Percentiles rank a stretch among this genome's conserved stretches.
Conservation (phyloP, 2,113 vertebrate genomes). For the Pipa parva region DNA sequence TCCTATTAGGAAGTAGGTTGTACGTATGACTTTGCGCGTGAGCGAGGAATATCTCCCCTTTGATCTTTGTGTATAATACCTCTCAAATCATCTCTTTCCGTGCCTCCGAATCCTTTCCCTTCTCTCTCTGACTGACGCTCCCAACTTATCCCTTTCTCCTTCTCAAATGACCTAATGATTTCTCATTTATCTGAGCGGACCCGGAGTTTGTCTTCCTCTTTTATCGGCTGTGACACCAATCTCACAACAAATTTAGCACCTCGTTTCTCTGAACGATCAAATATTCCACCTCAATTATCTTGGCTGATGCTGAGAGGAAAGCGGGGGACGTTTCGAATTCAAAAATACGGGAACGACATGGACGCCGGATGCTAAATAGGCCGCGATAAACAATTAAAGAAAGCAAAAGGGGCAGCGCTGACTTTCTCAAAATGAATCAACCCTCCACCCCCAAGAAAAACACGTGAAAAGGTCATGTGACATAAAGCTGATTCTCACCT, state of each 20-base stretch:
- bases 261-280: constrained; percentile 55
- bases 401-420: too few species aligned
- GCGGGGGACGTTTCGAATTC: constrained; percentile 37
- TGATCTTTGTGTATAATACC: constrained; percentile 42
- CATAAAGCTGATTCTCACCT: too few species aligned
- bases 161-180: constrained; percentile 67
- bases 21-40: background rate
- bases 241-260: constrained; percentile 62
- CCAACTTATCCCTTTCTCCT: background rate
- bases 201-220: constrained; percentile 13
- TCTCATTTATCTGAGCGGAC: constrained; percentile 46
- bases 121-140: background rate
- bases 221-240: constrained; percentile 58
- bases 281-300: constrained; percentile 61
- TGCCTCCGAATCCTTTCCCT: constrained; percentile 13
- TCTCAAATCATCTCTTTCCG: constrained; percentile 1
- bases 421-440: too few species aligned
- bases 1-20: background rate
- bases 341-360: constrained; percentile 15
- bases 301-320: constrained; percentile 37
- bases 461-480: too few species aligned
- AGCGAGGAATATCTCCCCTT: background rate
- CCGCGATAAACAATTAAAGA: too few species aligned
- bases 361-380: constrained; percentile 6
- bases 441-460: too few species aligned